Evolutionary conservation across 2,113 vertebrate genomes (phyloP).

Genomic region (Otolemur garnettii): DNA sequence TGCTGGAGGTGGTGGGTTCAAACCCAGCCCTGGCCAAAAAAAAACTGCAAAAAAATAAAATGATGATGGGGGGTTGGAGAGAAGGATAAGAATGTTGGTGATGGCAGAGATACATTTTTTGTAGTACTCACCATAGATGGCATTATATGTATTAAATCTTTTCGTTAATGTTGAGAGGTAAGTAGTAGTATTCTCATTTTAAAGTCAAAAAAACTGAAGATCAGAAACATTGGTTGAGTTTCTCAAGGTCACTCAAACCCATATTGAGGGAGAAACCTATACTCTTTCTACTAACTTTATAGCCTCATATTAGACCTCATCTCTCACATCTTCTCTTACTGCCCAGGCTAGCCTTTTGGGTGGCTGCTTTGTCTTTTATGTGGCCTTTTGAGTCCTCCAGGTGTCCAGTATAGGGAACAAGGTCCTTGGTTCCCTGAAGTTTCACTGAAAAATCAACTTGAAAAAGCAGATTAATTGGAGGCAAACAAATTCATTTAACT

Average conservation of each 20-base stretch:
- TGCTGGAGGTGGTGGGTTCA: too few species aligned
- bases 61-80: neutral
- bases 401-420: too few species aligned
- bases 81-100: too few species aligned
- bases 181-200: neutral
- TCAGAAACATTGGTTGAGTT: neutral
- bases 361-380: neutral
- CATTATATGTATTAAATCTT: neutral
- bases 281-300: neutral
- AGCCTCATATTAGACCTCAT: neutral
- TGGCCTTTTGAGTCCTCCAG: neutral
- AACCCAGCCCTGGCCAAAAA: too few species aligned
- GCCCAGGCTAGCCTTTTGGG: neutral
- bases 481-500: too few species aligned
- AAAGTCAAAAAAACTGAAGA: neutral
- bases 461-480: too few species aligned
- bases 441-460: too few species aligned
- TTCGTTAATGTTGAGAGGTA: neutral
- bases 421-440: too few species aligned
- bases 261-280: neutral
- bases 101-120: neutral
- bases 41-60: neutral
- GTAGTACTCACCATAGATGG: neutral
- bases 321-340: neutral
- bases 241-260: neutral